Conservation (phyloP, 2,888 invertebrate species). For the Trichogramma dendrolimi region DNA sequence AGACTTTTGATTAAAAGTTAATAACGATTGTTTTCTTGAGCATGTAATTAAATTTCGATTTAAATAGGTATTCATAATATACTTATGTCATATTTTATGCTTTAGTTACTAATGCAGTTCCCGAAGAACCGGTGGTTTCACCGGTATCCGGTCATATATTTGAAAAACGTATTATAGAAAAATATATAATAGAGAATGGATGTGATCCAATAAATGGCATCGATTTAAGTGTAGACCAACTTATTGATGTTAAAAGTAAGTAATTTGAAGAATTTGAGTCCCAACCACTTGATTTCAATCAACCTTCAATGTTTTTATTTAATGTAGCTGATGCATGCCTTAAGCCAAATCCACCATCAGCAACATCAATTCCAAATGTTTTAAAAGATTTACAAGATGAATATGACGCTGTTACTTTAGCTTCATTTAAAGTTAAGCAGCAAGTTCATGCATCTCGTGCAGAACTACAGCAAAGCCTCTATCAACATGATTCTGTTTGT, state of each 20-base stretch:
- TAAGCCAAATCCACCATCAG: constrained; percentile 94
- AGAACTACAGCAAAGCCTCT: constrained; percentile 87
- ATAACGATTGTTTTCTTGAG: too few species aligned
- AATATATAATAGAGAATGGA: constrained; percentile 93
- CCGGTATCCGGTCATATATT: constrained; percentile 93
- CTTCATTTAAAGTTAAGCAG: constrained; percentile 94
- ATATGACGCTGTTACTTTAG: constrained; percentile 98
- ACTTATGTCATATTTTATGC: neutral
- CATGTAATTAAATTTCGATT: too few species aligned
- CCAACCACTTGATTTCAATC: neutral
- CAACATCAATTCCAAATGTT: constrained; percentile 94
- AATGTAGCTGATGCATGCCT: constrained; percentile 2
- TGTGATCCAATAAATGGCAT: constrained; percentile 94
- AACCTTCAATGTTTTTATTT: too few species aligned
- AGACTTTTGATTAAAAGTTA: too few species aligned
- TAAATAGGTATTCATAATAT: too few species aligned
- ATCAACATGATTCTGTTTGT: constrained; percentile 98
- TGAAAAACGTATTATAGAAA: constrained; percentile 91
- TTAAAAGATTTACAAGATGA: constrained; percentile 86
- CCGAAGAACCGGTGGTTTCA: constrained; percentile 93
- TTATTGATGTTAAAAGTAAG: constrained; percentile 90
- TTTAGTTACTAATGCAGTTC: constrained; percentile 93
- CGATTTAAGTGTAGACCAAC: constrained; percentile 76
- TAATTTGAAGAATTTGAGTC: constrained; percentile 16
- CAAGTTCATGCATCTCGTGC: constrained; percentile 92